These are phyloP conservation scores for Alectoris magna DNA, from an alignment of 2,797 vertebrate genomes.

Conservation along the genomic window DNA sequence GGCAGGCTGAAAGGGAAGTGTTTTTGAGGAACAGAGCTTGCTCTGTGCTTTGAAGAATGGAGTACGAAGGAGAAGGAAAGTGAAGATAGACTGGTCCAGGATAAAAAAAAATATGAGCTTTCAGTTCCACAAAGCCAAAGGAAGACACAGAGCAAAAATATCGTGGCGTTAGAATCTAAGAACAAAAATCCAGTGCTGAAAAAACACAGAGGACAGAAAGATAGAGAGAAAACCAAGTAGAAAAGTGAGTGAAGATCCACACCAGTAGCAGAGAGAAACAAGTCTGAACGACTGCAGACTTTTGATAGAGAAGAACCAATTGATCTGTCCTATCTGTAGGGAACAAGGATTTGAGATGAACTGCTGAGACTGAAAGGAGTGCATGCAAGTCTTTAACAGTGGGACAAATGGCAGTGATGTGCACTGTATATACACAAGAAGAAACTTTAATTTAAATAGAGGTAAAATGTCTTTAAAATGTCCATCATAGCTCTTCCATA, in stretches of 20 bases:
- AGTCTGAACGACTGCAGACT: neutral
- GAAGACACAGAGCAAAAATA: neutral
- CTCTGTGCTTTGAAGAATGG: neutral
- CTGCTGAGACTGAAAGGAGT: neutral
- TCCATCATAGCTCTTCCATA: neutral
- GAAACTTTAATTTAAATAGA: neutral
- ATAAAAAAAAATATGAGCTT: neutral
- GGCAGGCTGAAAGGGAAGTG: neutral
- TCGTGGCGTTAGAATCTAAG: neutral
- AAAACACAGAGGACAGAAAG: neutral
- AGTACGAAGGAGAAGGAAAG: neutral
- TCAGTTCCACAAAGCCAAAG: conserved; percentile 4
- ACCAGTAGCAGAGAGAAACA: neutral
- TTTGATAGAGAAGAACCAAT: neutral
- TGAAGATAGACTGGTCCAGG: neutral
- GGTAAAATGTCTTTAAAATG: neutral
- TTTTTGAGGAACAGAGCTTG: neutral
- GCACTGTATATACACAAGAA: neutral
- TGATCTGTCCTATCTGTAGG: neutral
- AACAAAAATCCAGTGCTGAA: neutral
- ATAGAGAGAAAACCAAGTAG: neutral
- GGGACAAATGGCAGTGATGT: neutral
- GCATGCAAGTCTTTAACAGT: neutral
- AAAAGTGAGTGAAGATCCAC: neutral
- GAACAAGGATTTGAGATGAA: neutral